Percentiles rank a stretch among this genome's conserved stretches.
Evolutionary conservation across 1,140 invertebrate genomes (phyloP).

Genomic region (Apolygus lucorum): DNA sequence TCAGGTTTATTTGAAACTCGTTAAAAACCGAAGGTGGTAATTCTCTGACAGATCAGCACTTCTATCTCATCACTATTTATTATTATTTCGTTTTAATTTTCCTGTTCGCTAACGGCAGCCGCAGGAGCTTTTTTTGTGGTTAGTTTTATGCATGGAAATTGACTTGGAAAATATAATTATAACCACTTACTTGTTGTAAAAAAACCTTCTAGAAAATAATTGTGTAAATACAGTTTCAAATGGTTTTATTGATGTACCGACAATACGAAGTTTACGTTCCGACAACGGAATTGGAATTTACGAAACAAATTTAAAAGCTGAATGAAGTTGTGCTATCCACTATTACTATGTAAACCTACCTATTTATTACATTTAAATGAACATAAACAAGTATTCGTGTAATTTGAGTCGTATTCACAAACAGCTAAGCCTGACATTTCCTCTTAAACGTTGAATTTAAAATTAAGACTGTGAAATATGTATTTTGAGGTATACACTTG

Average conservation of each 20-base stretch:
- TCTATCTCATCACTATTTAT: neutral
- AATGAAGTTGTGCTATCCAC: slow-evolving; percentile 17
- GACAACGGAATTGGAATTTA: neutral
- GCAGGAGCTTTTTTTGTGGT: neutral
- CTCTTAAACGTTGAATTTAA: neutral
- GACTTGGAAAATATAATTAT: neutral
- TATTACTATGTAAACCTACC: neutral
- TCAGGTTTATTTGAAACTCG: neutral
- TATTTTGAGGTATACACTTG: neutral
- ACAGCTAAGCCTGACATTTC: neutral
- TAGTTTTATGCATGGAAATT: neutral
- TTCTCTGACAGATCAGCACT: neutral
- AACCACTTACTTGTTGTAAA: neutral
- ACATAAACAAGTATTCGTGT: no score
- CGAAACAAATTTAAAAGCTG: slow-evolving; percentile 6
- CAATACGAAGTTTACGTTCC: neutral
- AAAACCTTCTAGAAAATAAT: neutral
- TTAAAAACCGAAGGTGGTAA: neutral
- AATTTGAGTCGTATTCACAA: neutral
- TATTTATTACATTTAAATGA: neutral
- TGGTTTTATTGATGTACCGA: slow-evolving; percentile 3
- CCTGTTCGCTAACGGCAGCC: neutral
- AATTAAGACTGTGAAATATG: neutral
- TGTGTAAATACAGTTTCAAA: slow-evolving; percentile 3
- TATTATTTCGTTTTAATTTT: neutral